A percentile compares a stretch with the other conserved stretches of the same genome.
phyloP scores from a whole-genome alignment of 2,797 vertebrate species.

The Scolopax rusticola region DNA sequence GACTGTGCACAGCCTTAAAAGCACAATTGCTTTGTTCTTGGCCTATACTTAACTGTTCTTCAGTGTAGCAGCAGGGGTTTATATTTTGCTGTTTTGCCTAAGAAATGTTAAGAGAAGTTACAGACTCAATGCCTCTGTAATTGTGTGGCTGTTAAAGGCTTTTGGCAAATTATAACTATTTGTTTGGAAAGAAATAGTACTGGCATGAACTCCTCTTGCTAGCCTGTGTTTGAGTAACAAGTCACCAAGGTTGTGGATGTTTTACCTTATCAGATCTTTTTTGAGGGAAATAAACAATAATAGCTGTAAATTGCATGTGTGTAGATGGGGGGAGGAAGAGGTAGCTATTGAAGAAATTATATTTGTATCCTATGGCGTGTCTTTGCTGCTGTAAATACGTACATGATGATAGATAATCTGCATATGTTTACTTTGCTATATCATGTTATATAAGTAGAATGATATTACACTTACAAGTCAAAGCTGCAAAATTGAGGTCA shows the following conservation, averaged over 20 bases:
- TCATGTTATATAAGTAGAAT: background rate
- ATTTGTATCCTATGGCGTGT: background rate
- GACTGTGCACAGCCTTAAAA: background rate
- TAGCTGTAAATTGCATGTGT: background rate
- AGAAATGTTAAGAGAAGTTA: conserved; percentile 14
- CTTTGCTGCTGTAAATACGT: background rate
- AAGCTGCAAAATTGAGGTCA: background rate
- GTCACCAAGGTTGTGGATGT: background rate
- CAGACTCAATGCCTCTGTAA: background rate
- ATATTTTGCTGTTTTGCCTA: conserved; percentile 7
- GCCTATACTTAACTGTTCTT: background rate
- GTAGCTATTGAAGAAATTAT: background rate
- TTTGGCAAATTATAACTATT: background rate
- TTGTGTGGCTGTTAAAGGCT: background rate
- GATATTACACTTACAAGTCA: background rate
- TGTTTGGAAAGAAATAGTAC: background rate
- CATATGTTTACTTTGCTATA: background rate
- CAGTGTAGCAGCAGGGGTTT: background rate
- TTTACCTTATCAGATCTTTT: background rate
- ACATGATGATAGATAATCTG: background rate
- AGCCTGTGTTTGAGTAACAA: background rate
- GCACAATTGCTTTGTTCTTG: conserved; percentile 8
- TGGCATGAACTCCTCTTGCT: background rate
- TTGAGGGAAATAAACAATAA: background rate
- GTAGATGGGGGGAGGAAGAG: background rate